Base-by-base conservation (phyloP, 2,797 vertebrate species). In the Clangula hyemalis region DNA sequence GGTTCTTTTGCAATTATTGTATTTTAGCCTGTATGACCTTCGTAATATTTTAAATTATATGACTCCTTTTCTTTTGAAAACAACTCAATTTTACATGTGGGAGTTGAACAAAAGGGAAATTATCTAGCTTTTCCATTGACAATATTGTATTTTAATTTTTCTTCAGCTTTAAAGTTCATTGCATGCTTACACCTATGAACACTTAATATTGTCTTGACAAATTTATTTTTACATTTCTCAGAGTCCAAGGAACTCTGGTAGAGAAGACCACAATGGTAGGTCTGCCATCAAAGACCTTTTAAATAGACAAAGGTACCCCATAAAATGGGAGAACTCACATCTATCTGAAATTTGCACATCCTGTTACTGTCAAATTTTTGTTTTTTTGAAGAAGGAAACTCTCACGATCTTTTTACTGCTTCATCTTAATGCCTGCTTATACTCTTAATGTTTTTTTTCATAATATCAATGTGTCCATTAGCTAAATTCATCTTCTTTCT, bases 171-270 rank as follows among this genome's bases (percentile, higher is more conserved):
- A 71, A 80, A 68, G 58, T 72, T 89, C 38, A 69, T 65, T 89
- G 11, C 5, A 30, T 39, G 32, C 22, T 87, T 90, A 62, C 71
- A 90, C 13, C 66, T 45, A 60, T 60, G 18, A 32, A 32, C 32
- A 81, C 79, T 95, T 90, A 72, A 57, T 85, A 71, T 91, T 94
- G 90, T 93, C 92, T 94, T 89, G 90, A 95, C 92, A 94, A 93
- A 85, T 45, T 87, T 74, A 87, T 74, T 90, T 89, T 69, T 60
- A 61, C 30, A 82, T 71, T 86, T 58, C 9, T 87, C 62, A 34
- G 15, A 57, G 65, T 86, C 88, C 73, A 71, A 89, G 54, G 38
- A 60, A 90, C 65, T 71, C 38, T 93, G 81, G 84, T 91, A 91
- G 47, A 58, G 32, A 86, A 71, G 45, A 94, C 89, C 70, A 93